Evolutionary conservation across 1,140 invertebrate genomes (phyloP), one percentile per base, ranked within the genome.

Genomic region (Drosophila ficusphila): DNA sequence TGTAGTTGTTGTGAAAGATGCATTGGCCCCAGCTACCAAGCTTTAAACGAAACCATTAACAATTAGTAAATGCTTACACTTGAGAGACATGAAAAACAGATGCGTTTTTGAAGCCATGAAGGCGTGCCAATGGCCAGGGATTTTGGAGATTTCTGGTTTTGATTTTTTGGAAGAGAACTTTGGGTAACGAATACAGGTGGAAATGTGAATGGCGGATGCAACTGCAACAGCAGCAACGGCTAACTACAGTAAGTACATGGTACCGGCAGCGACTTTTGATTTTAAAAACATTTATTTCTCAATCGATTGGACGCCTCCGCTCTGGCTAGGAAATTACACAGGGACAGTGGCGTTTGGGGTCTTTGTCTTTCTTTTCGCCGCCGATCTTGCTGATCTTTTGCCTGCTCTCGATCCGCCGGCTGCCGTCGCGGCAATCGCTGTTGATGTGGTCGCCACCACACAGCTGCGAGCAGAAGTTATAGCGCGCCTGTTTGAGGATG

Each of bases 401-500:
- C 64, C 57, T 56, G 38, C 25, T 19, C 61, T 61, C 72, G 25
- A 27, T 49, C 58, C 56, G 31, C 56, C 49, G 51, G 46, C 31
- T 56, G 56, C 53, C 51, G 51, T 52, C 56, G 42, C 48, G 60
- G 25, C 52, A 29, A 14, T 34, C 36, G 25, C 49, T 60, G 18
- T 42, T 39, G 47, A 38, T 51, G 52, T 60, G 46, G 36, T 62
- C 60, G 44, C 75, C 39, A 39, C 76, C 51, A 49, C 74, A 64
- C 42, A 78, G 62, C 48, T 83, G 78, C 47, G 79, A 54, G 52
- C 70, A 86, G 44, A 86, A 72, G 56, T 65, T 86, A 86, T 74
- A 86, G 74, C 73, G 82, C 58, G 82, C 81, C 81, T 85, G 69
- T 85, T 75, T 65, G 75, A 68, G 67, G 79, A 76, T 85, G 71